phyloP scores from a whole-genome alignment of 1,140 invertebrate species.

The Aphis gossypii region DNA sequence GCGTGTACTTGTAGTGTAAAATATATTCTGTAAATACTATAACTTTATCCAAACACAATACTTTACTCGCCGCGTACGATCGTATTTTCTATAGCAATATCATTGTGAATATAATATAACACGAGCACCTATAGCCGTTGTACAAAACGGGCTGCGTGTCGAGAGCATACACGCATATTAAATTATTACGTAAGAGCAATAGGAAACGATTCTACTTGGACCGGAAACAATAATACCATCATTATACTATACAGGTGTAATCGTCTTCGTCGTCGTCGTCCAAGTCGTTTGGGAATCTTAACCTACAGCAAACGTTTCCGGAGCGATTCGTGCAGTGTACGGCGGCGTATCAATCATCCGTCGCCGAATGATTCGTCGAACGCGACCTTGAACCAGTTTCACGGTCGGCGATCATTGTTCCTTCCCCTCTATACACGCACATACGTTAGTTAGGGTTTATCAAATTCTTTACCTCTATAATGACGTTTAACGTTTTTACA shows the following conservation, averaged over 20 bases:
- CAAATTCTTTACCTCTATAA: not conserved
- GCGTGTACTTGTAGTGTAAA: not conserved
- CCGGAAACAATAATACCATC: not conserved
- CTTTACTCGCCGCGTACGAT: not conserved
- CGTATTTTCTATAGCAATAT: not conserved
- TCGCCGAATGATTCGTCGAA: not conserved
- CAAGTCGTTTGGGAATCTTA: not conserved
- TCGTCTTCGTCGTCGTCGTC: not conserved
- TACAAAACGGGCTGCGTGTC: no score
- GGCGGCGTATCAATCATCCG: not conserved
- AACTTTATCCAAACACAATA: not conserved
- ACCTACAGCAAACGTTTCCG: not conserved
- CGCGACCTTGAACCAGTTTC: slow-evolving; percentile 42
- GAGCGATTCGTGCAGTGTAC: not conserved
- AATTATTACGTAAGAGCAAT: not conserved
- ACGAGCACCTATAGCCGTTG: no score
- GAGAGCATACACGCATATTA: no score
- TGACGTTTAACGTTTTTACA: no score
- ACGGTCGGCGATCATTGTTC: slow-evolving; percentile 11
- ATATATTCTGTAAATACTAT: not conserved
- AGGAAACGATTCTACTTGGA: not conserved
- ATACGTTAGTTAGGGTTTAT: not conserved
- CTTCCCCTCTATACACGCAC: not conserved
- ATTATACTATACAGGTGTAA: not conserved
- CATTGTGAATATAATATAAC: not conserved